Base-by-base conservation (phyloP, 2,797 vertebrate species). In the Microctenopoma steveboyesi region DNA sequence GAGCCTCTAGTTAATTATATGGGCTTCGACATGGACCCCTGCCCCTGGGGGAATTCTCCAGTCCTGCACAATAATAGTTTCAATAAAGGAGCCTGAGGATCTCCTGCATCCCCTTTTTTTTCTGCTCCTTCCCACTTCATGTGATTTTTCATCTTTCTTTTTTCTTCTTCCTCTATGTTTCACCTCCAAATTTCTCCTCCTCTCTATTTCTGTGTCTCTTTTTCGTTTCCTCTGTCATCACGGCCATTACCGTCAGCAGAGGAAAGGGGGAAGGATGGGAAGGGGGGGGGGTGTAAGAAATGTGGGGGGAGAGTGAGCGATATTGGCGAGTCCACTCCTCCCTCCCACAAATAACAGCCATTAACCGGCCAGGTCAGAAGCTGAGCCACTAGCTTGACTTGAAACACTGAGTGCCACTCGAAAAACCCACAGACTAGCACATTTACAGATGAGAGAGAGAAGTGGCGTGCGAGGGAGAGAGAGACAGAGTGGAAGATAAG, bases 1-100 rank as follows among this genome's bases (percentile, higher is more conserved):
- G 96, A 97, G 97, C 95, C 95, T 97, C 95, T 97, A 98, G 97
- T 99, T 99, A 99, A 99, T 99, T 99, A 99, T 98, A 97, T 97
- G 95, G 96, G 96, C 96, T 98, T 96, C 95, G 97, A 98, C 97
- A 97, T 96, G 96, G 96, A 95, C 95, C 87, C 95, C 75, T 82
- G 94, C 96, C 95, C 95, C 49, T 28, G 75, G 88, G 82, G 96
- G 96, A 95, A 97, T 95, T 97, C 95, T 95, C 93, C 94, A 96
- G 96, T 97, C 96, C 95, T 96, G 95, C 95, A 97, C 95, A 97
- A 96, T 97, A 97, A 97, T 96, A 97, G 96, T 97, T 97, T 98
- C 97, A 98, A 97, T 97, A 97, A 98, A 98, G 95, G 95, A 96
- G 94, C 95, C 95, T 93, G 94, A 70, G 55, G 76, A 76, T 75